Conservation (phyloP, 2,113 vertebrate species). For the Aptenodytes forsteri region DNA sequence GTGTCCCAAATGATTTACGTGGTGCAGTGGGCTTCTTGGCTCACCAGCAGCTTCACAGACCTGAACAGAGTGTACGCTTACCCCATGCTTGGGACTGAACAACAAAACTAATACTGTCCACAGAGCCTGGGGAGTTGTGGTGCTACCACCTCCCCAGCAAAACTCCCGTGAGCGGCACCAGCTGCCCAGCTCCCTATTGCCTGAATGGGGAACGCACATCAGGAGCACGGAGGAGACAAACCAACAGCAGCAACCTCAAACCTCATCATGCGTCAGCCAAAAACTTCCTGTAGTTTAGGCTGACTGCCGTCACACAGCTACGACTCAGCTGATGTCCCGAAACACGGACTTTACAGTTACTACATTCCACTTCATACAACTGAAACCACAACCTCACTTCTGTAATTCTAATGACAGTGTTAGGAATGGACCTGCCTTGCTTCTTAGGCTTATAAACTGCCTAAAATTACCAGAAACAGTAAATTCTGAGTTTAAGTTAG, state of each 20-base stretch:
- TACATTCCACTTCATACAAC: neutral
- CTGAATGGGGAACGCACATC: neutral
- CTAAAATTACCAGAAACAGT: neutral
- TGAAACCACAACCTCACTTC: neutral
- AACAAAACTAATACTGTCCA: neutral
- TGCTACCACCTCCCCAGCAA: neutral
- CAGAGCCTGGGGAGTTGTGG: neutral
- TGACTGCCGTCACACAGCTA: neutral
- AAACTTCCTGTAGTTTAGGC: neutral
- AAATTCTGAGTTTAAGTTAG: neutral
- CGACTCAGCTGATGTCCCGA: neutral
- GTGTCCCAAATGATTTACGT: neutral
- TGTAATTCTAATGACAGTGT: neutral
- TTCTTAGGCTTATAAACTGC: neutral
- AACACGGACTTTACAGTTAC: neutral
- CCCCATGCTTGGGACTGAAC: neutral
- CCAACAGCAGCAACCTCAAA: neutral
- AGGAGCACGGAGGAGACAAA: neutral
- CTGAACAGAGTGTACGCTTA: rapidly evolving
- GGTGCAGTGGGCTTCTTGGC: neutral
- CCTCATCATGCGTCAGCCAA: neutral
- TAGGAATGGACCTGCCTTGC: neutral
- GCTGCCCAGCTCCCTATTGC: neutral
- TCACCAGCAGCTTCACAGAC: neutral
- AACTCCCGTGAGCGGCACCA: neutral